A percentile compares a stretch with the other conserved stretches of the same genome.
Evolutionary conservation across 2,888 invertebrate genomes (phyloP).

Genomic region (Atrina japonica): DNA sequence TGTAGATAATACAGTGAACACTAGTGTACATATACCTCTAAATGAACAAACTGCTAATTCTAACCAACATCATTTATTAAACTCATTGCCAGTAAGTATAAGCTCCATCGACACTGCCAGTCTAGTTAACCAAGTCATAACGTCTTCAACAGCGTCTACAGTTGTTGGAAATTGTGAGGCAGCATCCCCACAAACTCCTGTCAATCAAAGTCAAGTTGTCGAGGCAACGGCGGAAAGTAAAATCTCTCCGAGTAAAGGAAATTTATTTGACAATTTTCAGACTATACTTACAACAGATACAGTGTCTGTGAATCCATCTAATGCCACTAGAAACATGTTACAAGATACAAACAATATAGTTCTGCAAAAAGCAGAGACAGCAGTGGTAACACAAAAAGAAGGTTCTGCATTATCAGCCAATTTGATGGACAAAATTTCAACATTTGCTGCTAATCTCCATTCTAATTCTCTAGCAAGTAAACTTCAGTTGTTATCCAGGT

Average conservation of each 20-base stretch:
- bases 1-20: no score
- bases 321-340: slow-evolving; percentile 4
- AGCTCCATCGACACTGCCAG: no score
- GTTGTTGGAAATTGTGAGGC: no score
- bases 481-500: slow-evolving; percentile 28
- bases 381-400: not conserved
- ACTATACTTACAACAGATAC: slow-evolving; percentile 20
- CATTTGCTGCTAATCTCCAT: slow-evolving; percentile 41
- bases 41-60: no score
- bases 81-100: no score
- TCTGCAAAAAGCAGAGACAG: not conserved
- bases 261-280: slow-evolving; percentile 43
- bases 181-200: not conserved
- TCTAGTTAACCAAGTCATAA: no score
- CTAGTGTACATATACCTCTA: no score
- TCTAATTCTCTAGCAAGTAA: slow-evolving; percentile 29
- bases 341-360: no score
- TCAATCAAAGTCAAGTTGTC: not conserved
- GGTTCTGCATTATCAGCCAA: slow-evolving; percentile 29
- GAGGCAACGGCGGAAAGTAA: not conserved
- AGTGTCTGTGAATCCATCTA: not conserved
- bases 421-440: slow-evolving; percentile 37
- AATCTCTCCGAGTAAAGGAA: slow-evolving; percentile 33
- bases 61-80: no score
- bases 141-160: no score